Conservation (phyloP, 2,797 vertebrate species). For the Masticophis lateralis region DNA sequence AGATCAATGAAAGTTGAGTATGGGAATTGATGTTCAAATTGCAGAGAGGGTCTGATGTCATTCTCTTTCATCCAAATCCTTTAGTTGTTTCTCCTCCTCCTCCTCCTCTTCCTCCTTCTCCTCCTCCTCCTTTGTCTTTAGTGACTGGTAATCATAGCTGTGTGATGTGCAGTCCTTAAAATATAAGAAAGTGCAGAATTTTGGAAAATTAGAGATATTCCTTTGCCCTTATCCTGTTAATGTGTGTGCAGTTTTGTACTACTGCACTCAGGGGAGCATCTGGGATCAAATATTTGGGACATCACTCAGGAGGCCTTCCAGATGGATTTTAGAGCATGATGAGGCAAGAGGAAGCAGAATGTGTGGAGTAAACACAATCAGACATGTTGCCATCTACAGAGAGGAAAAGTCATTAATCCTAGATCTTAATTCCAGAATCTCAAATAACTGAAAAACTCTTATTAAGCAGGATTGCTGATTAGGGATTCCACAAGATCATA, state of each 20-base stretch:
- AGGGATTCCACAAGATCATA: background rate
- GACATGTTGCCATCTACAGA: background rate
- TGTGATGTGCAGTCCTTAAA: background rate
- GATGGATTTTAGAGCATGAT: background rate
- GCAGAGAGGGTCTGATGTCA: background rate
- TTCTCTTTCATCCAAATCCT: background rate
- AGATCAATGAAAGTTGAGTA: background rate
- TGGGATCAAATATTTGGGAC: background rate
- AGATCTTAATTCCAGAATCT: background rate
- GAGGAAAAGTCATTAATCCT: background rate
- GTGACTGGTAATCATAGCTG: background rate
- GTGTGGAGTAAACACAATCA: background rate
- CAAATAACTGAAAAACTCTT: background rate
- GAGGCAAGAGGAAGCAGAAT: background rate
- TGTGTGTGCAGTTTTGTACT: background rate
- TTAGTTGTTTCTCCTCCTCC: too few relatives aligned
- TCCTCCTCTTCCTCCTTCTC: too few relatives aligned
- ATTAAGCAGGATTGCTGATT: background rate
- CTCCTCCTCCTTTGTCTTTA: background rate
- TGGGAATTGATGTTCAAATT: background rate
- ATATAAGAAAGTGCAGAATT: background rate
- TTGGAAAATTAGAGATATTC: background rate
- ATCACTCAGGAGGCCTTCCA: background rate
- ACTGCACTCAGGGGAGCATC: background rate
- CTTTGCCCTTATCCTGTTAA: background rate